These are phyloP conservation scores for Furcula furcula DNA, from an alignment of 2,888 invertebrate genomes.

Conservation along the genomic window DNA sequence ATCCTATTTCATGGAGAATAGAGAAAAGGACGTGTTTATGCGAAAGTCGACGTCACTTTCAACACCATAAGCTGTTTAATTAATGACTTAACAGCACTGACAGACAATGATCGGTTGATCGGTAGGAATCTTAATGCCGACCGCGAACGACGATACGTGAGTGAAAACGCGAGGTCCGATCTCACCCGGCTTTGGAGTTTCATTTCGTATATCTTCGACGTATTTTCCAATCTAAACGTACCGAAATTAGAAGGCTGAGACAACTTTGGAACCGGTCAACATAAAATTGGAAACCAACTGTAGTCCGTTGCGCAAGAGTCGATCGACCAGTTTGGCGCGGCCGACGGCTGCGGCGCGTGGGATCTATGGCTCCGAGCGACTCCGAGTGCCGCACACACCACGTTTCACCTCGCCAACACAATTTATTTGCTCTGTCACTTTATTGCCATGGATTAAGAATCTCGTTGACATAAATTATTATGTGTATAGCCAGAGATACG, in stretches of 20 bases:
- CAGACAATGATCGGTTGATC: constrained; percentile 35
- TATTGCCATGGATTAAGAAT: constrained; percentile 68
- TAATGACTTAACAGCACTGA: constrained; percentile 31
- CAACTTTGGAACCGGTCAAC: constrained; percentile 79
- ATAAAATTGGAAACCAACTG: constrained; percentile 81
- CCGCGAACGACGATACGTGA: constrained; percentile 28
- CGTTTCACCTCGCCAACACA: constrained; percentile 35
- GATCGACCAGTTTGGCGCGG: constrained; percentile 71
- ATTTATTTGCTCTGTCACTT: constrained; percentile 65
- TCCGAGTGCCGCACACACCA: constrained; percentile 38
- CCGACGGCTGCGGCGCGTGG: constrained; percentile 55
- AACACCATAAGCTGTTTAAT: constrained; percentile 37
- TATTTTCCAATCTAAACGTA: constrained; percentile 80
- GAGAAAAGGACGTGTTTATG: constrained; percentile 9
- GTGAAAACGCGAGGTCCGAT: constrained; percentile 36
- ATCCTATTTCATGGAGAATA: background rate
- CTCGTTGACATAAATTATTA: constrained; percentile 70
- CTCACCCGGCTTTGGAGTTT: constrained; percentile 36
- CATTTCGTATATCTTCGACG: constrained; percentile 50
- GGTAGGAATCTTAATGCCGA: constrained; percentile 34
- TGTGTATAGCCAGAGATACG: constrained; percentile 47
- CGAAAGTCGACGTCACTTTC: constrained; percentile 25
- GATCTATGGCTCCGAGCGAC: constrained; percentile 53
- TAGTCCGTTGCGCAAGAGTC: constrained; percentile 77
- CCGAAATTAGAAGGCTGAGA: constrained; percentile 80